Evolutionary conservation across 2,797 vertebrate species (phyloP).

Genomic region (Etheostoma nigrum): DNA sequence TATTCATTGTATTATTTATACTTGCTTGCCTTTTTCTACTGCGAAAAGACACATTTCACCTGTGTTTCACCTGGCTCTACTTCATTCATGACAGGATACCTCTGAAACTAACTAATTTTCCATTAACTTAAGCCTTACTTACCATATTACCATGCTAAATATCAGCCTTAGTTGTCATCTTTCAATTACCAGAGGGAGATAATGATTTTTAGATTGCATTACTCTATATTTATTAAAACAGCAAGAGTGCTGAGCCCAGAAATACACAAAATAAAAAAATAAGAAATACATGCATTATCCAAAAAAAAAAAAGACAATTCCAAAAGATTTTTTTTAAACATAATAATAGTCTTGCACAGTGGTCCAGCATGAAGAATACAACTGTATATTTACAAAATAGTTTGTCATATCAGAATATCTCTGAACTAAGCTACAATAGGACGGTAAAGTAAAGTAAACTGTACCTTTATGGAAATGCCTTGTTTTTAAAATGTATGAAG

Average conservation of each 20-base stretch:
- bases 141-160: neutral
- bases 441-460: neutral
- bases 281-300: neutral
- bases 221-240: constrained; percentile 8
- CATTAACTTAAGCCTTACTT: neutral
- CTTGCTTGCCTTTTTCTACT: too few relatives aligned
- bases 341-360: neutral
- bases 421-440: neutral
- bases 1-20: too few relatives aligned
- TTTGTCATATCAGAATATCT: neutral
- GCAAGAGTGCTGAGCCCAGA: neutral
- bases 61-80: too few relatives aligned
- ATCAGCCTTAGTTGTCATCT: neutral
- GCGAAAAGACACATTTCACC: too few relatives aligned
- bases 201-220: neutral
- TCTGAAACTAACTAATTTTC: neutral
- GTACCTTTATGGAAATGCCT: neutral
- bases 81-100: too few relatives aligned
- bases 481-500: neutral
- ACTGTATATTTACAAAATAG: neutral
- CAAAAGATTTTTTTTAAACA: neutral
- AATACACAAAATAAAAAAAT: neutral
- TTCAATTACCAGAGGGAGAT: neutral
- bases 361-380: neutral
- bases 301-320: neutral